A percentile compares a stretch with the other conserved stretches of the same genome.
Conservation (phyloP, 2,797 vertebrate species). For the Schizopygopsis malacanthus region DNA sequence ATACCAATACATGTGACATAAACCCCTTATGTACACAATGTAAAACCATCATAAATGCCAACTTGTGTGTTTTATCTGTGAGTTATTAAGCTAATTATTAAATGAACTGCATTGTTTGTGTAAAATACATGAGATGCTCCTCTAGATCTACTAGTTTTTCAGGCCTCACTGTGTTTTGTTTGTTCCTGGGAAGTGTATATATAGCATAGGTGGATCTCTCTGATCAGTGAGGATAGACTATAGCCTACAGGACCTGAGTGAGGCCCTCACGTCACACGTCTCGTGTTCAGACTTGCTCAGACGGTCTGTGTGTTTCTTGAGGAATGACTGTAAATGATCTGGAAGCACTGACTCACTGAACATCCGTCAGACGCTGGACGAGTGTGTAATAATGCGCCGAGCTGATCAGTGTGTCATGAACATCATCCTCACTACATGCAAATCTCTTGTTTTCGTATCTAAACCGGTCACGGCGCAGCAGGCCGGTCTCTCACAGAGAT, state of each 20-base stretch:
- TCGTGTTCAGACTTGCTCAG: constrained; percentile 24
- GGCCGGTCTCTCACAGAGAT: background rate
- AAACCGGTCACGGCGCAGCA: background rate
- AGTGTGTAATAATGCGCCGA: background rate
- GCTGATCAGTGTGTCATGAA: background rate
- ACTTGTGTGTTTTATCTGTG: background rate
- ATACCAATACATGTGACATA: background rate
- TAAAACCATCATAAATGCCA: background rate
- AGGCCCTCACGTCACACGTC: background rate
- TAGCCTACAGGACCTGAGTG: background rate
- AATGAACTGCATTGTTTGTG: background rate
- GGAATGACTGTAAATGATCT: background rate
- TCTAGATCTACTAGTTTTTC: background rate
- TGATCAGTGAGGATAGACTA: background rate
- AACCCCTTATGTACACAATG: background rate
- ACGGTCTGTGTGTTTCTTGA: background rate
- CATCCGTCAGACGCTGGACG: background rate
- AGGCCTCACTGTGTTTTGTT: background rate
- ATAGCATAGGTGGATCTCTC: background rate
- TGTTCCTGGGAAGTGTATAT: background rate
- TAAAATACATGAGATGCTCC: background rate
- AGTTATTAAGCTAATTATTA: background rate
- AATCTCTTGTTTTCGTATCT: background rate
- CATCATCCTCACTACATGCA: background rate
- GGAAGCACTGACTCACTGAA: background rate